A percentile compares a stretch with the other conserved stretches of the same genome.
Evolutionary conservation across 1,140 invertebrate species (phyloP).

Genomic region (Hylaeus volcanicus): DNA sequence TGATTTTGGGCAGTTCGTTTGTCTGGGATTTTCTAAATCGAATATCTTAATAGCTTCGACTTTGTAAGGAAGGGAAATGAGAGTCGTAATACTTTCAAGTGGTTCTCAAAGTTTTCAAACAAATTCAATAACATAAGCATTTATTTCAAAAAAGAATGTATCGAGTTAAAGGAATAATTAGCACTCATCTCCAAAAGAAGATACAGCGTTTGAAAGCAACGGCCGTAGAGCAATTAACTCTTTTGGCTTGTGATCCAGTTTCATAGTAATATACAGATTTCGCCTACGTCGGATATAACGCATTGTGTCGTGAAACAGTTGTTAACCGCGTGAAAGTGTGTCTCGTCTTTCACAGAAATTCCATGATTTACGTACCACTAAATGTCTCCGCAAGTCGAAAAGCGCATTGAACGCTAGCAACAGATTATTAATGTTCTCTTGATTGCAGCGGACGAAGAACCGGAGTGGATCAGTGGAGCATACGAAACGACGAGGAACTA

Average conservation of each 20-base stretch:
- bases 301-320: background rate
- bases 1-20: too few relatives aligned
- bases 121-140: too few relatives aligned
- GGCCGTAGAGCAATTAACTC: background rate
- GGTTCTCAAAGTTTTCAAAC: too few relatives aligned
- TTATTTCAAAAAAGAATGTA: too few relatives aligned
- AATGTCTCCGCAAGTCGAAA: background rate
- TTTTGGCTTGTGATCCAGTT: background rate
- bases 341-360: background rate
- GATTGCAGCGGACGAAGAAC: conserved; percentile 18
- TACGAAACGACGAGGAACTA: conserved; percentile 10
- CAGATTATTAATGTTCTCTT: conserved; percentile 33
- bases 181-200: too few relatives aligned
- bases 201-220: too few relatives aligned
- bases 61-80: too few relatives aligned
- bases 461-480: conserved; percentile 47
- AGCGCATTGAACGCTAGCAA: background rate
- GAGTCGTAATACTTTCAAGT: too few relatives aligned
- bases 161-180: too few relatives aligned
- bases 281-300: background rate
- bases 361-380: background rate
- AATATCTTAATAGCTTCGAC: too few relatives aligned
- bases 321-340: conserved; percentile 32
- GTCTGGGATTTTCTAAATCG: too few relatives aligned
- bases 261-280: background rate